Evolutionary conservation across 2,113 vertebrate genomes (phyloP).

Genomic region (Vulpes vulpes): DNA sequence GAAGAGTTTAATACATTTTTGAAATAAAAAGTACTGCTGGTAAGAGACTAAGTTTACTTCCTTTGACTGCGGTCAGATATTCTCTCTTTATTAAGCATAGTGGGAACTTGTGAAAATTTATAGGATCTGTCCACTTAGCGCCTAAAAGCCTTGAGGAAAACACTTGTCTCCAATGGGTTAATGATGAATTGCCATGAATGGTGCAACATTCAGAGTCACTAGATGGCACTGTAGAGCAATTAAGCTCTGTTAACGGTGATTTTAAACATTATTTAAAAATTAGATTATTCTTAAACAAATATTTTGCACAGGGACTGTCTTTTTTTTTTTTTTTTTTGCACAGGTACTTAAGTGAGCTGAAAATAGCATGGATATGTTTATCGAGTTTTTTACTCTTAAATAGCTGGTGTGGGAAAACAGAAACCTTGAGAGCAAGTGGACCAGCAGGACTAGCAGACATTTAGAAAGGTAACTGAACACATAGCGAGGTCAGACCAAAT

Average conservation of each 20-base stretch:
- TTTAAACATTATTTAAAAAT: slow-evolving; percentile 68
- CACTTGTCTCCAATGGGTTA: background rate
- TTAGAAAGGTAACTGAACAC: background rate
- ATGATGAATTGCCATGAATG: background rate
- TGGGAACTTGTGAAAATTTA: background rate
- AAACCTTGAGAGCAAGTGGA: background rate
- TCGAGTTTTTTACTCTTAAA: background rate
- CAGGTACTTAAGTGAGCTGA: background rate
- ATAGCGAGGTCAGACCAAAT: background rate
- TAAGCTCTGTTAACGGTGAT: slow-evolving; percentile 60
- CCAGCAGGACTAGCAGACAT: background rate
- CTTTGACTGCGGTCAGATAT: background rate
- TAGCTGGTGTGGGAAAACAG: background rate
- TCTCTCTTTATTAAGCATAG: background rate
- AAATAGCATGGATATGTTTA: background rate
- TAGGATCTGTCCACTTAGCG: background rate
- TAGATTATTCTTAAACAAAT: background rate
- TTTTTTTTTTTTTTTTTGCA: too few species aligned
- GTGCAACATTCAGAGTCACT: slow-evolving; percentile 51
- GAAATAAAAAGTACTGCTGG: background rate
- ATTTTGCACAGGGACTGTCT: background rate
- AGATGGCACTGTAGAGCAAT: slow-evolving; percentile 81
- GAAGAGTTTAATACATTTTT: background rate
- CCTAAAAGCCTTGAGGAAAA: background rate
- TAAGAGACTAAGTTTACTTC: background rate